These are phyloP conservation scores for Oreochromis aureus DNA, from an alignment of 2,113 vertebrate species.

Conservation along the genomic window DNA sequence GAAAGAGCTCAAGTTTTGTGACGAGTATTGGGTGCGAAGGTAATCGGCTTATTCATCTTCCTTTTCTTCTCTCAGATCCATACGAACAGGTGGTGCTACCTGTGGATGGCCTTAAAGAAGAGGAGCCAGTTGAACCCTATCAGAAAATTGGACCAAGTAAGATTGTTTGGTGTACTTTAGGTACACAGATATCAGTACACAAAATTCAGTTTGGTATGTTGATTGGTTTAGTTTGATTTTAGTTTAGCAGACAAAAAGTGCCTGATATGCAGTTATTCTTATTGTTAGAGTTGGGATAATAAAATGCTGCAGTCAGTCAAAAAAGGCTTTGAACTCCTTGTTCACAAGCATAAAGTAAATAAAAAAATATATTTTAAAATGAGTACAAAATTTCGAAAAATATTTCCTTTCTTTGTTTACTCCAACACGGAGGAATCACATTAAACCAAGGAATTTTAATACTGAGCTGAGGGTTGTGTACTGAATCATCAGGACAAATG, in stretches of 20 bases:
- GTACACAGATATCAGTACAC: background rate
- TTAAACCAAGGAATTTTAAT: background rate
- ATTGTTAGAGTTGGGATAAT: background rate
- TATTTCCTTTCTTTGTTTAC: background rate
- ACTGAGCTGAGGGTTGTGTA: background rate
- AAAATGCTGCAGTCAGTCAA: background rate
- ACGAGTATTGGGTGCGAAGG: background rate
- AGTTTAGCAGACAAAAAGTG: background rate
- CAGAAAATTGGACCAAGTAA: constrained; percentile 99
- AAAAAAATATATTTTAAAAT: background rate
- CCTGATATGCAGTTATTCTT: background rate
- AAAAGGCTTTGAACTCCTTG: background rate
- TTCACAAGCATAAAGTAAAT: background rate
- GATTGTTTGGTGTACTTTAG: constrained; percentile 37
- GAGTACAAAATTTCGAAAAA: background rate
- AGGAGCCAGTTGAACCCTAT: constrained; percentile 86
- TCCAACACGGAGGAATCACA: background rate
- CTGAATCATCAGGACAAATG: background rate
- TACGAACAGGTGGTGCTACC: constrained; percentile 91
- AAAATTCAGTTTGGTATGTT: background rate
- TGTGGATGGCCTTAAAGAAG: constrained; percentile 90
- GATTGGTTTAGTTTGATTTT: background rate
- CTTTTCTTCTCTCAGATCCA: constrained; percentile 76
- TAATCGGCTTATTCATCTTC: background rate
- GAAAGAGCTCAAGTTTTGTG: background rate